These are phyloP conservation scores for Lasioglossum malachurum DNA, from an alignment of 2,888 invertebrate species.

Conservation along the genomic window DNA sequence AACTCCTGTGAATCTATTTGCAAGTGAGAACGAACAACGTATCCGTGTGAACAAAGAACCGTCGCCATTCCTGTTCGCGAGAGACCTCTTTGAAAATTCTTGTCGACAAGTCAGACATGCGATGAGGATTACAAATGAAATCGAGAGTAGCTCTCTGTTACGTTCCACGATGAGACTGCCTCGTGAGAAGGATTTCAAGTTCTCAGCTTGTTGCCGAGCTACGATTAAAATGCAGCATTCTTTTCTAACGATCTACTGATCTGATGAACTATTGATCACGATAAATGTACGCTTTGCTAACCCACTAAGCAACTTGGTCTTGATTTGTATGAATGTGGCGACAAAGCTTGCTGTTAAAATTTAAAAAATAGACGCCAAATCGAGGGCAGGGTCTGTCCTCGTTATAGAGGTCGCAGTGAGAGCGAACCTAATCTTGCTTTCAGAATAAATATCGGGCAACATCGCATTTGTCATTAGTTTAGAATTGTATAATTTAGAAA, in stretches of 20 bases:
- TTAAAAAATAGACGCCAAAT: no score
- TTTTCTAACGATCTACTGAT: background rate
- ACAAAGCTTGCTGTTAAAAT: no score
- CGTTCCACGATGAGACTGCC: background rate
- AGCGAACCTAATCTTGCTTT: no score
- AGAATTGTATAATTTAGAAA: no score
- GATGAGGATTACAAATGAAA: slow-evolving; percentile 8
- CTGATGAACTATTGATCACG: background rate
- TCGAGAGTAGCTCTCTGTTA: slow-evolving; percentile 22
- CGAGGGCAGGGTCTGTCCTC: no score
- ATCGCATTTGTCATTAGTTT: no score
- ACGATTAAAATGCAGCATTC: background rate
- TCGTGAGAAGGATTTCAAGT: background rate
- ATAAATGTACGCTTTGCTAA: background rate
- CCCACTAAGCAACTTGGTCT: no score
- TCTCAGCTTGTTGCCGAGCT: background rate
- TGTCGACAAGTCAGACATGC: slow-evolving; percentile 33
- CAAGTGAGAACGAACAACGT: slow-evolving; percentile 59
- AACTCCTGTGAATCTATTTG: slow-evolving; percentile 51
- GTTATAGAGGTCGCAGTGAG: no score
- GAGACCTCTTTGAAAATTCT: slow-evolving; percentile 20
- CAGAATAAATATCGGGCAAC: no score
- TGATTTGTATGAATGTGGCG: no score
- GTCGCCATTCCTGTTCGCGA: slow-evolving; percentile 41
- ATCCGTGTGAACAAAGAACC: slow-evolving; percentile 50